Percentiles rank a stretch among this genome's conserved stretches.
Evolutionary conservation across 1,140 invertebrate species (phyloP).

Genomic region (Sinella curviseta): DNA sequence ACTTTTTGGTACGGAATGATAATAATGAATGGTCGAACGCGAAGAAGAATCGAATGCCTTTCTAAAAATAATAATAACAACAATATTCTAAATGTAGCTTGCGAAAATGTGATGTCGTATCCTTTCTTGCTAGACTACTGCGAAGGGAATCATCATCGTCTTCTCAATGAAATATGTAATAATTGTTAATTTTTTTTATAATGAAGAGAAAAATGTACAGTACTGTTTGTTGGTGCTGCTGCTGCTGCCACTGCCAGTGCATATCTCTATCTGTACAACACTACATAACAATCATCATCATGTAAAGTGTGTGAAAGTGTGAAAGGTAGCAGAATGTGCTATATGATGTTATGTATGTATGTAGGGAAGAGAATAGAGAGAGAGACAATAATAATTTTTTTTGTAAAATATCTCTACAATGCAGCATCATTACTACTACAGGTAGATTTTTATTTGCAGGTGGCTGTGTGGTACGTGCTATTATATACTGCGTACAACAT

Average conservation of each 20-base stretch:
- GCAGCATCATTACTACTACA: neutral
- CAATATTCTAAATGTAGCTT: neutral
- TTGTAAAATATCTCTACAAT: neutral
- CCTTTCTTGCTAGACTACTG: neutral
- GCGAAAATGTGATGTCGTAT: neutral
- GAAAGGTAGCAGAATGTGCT: slow-evolving; percentile 12
- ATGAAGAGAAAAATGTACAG: neutral
- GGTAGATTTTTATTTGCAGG: neutral
- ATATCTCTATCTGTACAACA: neutral
- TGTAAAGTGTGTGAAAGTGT: slow-evolving; percentile 25
- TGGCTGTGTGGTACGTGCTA: neutral
- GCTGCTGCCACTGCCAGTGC: neutral
- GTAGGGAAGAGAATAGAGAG: neutral
- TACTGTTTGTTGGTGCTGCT: neutral
- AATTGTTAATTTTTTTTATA: slow-evolving; percentile 13
- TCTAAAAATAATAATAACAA: neutral
- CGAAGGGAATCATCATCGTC: neutral
- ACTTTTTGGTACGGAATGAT: neutral
- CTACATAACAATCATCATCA: neutral
- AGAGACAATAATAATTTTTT: neutral
- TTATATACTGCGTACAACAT: neutral
- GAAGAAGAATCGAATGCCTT: neutral
- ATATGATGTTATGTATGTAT: neutral
- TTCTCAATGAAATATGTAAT: slow-evolving; percentile 11
- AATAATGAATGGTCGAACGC: neutral